Evolutionary conservation across 2,888 invertebrate genomes (phyloP).

Genomic region (Archips crataeganus): DNA sequence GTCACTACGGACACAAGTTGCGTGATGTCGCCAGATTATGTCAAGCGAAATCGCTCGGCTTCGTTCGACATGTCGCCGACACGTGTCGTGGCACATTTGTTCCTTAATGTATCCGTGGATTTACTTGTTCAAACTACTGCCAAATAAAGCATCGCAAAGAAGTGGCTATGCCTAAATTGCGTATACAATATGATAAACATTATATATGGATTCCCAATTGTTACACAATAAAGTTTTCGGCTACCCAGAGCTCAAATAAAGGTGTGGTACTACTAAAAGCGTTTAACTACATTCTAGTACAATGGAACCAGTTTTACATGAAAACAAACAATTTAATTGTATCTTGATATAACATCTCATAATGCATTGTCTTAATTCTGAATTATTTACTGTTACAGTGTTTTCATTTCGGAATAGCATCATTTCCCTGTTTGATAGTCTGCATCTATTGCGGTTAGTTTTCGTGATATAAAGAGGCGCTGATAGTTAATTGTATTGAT

Average conservation of each 20-base stretch:
- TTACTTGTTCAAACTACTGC: no score
- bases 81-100: no score
- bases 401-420: background rate
- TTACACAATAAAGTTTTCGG: constrained; percentile 7
- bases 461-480: background rate
- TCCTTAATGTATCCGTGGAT: no score
- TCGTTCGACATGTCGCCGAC: no score
- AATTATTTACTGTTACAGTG: background rate
- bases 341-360: background rate
- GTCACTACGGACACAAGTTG: no score
- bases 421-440: background rate
- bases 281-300: background rate
- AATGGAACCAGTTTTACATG: background rate
- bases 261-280: background rate
- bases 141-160: background rate
- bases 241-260: constrained; percentile 7
- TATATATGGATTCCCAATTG: constrained; percentile 7
- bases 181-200: background rate
- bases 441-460: background rate
- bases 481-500: background rate
- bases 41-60: no score
- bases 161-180: background rate
- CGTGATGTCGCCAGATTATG: no score
- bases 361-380: no score
- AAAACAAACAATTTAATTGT: background rate